Evolutionary conservation across 92 coral and sea anemone genomes (phyloP), one percentile per base, ranked within the genome.

Genomic region (Nematostella vectensis): DNA sequence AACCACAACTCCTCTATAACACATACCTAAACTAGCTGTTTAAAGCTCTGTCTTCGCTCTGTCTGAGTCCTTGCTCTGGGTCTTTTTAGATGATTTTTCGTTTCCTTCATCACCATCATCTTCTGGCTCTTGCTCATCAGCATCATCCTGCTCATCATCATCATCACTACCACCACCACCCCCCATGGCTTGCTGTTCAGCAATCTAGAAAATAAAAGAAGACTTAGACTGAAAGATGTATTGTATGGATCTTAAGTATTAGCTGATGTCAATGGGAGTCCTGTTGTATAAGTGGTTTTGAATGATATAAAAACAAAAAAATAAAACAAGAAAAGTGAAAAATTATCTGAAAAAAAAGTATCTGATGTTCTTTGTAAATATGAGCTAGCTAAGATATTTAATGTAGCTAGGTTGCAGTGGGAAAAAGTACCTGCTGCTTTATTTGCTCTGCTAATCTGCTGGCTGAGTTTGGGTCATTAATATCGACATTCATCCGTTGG

Each of bases 381-480:
- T n/a, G n/a, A n/a, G n/a, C n/a, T n/a, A n/a, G n/a, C n/a, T n/a
- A n/a, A n/a, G n/a, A n/a, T n/a, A n/a, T n/a, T n/a, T n/a, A n/a
- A n/a, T n/a, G n/a, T n/a, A n/a, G n/a, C n/a, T n/a, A n/a, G n/a
- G n/a, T n/a, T n/a, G n/a, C n/a, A n/a, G n/a, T n/a, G n/a, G n/a
- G n/a, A n/a, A n/a, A n/a, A n/a, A n/a, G n/a, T 39, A 89, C 47
- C 45, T 88, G 88, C 20, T 60, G 61, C 55, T 93, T 87, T 48
- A 93, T 87, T 67, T 93, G 96, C 24, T 87, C 87, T 10, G 95
- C 94, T 17, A 93, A 62, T 44, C 75, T 50, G 31, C 67, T 54
- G 10, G 96, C 99, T 4, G 99, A 81, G 31, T 68, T 82, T 8
- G 95, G 88, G 37, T 93, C 99, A 42, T 93, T 93, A 28, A 93